These are phyloP conservation scores for Atta colombica DNA, from an alignment of 1,140 invertebrate genomes.

Conservation along the genomic window DNA sequence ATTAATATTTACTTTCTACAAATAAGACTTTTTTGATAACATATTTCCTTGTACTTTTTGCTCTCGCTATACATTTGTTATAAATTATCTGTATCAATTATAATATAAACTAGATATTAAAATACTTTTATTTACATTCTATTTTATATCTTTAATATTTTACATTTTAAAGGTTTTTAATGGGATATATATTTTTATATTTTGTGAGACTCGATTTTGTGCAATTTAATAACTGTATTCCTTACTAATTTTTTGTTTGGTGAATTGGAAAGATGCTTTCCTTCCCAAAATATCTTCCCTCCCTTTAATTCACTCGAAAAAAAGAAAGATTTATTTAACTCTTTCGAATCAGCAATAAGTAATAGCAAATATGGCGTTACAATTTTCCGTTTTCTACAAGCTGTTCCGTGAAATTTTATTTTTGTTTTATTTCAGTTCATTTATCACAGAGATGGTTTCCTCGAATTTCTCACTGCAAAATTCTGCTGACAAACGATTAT, in stretches of 20 bases:
- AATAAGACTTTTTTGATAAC: too few species aligned
- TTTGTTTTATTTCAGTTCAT: constrained; percentile 12
- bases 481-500: background rate
- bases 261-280: constrained; percentile 6
- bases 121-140: background rate
- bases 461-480: background rate
- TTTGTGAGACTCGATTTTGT: background rate
- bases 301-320: background rate
- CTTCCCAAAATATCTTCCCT: background rate
- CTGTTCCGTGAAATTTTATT: background rate
- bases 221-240: background rate
- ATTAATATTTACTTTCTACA: too few species aligned
- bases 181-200: background rate
- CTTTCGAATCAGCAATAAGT: background rate
- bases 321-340: constrained; percentile 53
- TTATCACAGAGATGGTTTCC: background rate
- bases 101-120: background rate
- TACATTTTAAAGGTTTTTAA: constrained; percentile 3
- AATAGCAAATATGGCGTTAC: background rate
- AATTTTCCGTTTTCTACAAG: constrained; percentile 14
- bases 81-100: background rate
- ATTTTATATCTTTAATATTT: background rate
- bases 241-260: constrained; percentile 2
- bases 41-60: too few species aligned
- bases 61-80: background rate